These are phyloP conservation scores for Epizoanthus ramosus DNA, from an alignment of 92 coral and sea anemone species.

Conservation along the genomic window DNA sequence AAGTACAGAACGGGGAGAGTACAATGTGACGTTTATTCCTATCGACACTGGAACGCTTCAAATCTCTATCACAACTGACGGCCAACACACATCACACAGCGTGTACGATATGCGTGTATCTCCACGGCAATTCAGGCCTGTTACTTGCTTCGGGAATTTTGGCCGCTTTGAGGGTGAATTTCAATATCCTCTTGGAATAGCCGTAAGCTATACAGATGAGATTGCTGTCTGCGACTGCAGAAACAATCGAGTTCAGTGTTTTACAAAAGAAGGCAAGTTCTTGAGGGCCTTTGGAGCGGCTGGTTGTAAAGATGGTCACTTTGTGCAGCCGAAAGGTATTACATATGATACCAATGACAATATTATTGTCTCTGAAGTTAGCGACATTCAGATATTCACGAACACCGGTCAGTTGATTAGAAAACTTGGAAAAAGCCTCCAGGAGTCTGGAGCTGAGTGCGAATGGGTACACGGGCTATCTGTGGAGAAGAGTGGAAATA, in stretches of 20 bases:
- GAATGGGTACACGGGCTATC: slow-evolving; percentile 38
- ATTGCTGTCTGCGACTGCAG: no score
- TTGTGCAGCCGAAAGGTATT: no score
- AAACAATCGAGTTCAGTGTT: no score
- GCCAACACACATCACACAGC: neutral
- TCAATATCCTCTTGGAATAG: no score
- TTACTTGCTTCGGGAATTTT: no score
- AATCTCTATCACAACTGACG: neutral
- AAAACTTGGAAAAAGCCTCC: slow-evolving; percentile 33
- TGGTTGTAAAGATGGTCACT: no score
- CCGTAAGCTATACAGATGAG: no score
- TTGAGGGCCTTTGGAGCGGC: no score
- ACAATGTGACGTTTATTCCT: neutral
- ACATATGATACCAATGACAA: no score
- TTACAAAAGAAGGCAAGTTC: no score
- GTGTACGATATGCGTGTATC: neutral
- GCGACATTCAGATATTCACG: slow-evolving; percentile 42
- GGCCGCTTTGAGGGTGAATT: no score
- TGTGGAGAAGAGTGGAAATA: slow-evolving; percentile 30
- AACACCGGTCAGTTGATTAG: slow-evolving; percentile 20
- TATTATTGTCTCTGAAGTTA: neutral
- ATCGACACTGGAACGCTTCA: neutral
- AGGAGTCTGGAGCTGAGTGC: slow-evolving; percentile 30
- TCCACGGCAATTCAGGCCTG: no score
- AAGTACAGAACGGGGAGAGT: neutral